phyloP scores from a whole-genome alignment of 2,113 vertebrate species.

The Zosterops borbonicus region DNA sequence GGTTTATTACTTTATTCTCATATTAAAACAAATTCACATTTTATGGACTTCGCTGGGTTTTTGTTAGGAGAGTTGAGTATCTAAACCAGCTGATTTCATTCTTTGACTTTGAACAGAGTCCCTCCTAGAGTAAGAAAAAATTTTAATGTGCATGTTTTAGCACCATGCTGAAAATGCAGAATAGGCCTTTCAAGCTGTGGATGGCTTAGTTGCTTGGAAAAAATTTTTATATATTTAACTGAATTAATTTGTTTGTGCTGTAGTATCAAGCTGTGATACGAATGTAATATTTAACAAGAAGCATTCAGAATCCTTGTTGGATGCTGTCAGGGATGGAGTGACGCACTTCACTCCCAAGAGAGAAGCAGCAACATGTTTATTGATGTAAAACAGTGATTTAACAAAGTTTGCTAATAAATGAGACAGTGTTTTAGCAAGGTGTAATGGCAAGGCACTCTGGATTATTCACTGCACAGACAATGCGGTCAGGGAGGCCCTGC shows the following conservation, averaged over 20 bases:
- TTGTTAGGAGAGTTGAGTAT: background rate
- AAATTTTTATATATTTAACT: background rate
- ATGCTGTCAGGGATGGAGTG: background rate
- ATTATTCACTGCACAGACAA: background rate
- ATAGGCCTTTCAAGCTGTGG: background rate
- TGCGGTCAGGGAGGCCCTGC: background rate
- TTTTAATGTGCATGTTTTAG: background rate
- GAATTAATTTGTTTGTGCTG: background rate
- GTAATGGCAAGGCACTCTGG: background rate
- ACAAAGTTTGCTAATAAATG: background rate
- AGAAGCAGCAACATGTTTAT: background rate
- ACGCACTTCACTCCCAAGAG: background rate
- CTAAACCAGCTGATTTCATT: background rate
- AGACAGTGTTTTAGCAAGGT: background rate
- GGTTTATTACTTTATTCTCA: background rate
- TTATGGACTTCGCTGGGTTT: background rate
- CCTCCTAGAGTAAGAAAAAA: background rate
- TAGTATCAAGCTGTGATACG: background rate
- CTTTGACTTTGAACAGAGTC: background rate
- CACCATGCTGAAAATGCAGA: background rate
- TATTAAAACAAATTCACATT: background rate
- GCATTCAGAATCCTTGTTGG: background rate
- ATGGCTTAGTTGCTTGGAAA: background rate
- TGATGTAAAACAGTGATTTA: background rate
- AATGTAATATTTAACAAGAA: background rate